Percentiles rank a stretch among this genome's conserved stretches.
phyloP scores from a whole-genome alignment of 2,888 invertebrate species.

The Drosophila phalerata region DNA sequence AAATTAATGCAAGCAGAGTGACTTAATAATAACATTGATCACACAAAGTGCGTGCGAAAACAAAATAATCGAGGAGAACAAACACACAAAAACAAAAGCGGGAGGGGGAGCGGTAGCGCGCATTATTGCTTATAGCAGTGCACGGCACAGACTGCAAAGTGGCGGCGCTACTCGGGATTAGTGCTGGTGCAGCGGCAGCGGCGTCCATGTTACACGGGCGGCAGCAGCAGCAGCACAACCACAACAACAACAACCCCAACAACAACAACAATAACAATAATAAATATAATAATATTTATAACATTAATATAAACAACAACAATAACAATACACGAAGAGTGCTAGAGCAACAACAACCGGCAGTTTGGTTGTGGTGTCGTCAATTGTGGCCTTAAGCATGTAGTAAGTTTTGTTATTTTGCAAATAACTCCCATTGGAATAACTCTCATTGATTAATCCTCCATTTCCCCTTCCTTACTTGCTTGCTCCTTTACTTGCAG shows the following conservation, averaged over 20 bases:
- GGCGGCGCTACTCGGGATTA: conserved; percentile 76
- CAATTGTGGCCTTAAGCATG: conserved; percentile 83
- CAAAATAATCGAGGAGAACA: conserved; percentile 55
- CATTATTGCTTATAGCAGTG: conserved; percentile 70
- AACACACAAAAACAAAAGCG: conserved; percentile 36
- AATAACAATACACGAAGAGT: conserved; percentile 32
- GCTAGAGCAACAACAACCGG: conserved; percentile 68
- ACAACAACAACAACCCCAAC: conserved; percentile 53
- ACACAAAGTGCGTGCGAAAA: conserved; percentile 67
- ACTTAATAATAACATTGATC: conserved; percentile 31
- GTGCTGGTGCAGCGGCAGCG: conserved; percentile 80
- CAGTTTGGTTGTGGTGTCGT: conserved; percentile 75
- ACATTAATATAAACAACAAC: conserved; percentile 40
- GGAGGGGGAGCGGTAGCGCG: conserved; percentile 40
- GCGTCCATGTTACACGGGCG: conserved; percentile 78
- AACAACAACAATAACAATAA: conserved; percentile 44
- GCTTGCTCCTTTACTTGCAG: conserved; percentile 13
- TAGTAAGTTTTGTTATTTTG: conserved; percentile 78
- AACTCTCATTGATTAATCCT: conserved; percentile 28
- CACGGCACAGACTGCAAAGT: conserved; percentile 78
- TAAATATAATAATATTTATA: conserved; percentile 25
- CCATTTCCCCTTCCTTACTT: background rate
- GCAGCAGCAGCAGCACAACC: conserved; percentile 62
- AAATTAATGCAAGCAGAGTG: conserved; percentile 21
- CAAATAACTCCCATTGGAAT: background rate